Conservation (phyloP, 2,888 invertebrate species). For the Hoplodrina blanda region DNA sequence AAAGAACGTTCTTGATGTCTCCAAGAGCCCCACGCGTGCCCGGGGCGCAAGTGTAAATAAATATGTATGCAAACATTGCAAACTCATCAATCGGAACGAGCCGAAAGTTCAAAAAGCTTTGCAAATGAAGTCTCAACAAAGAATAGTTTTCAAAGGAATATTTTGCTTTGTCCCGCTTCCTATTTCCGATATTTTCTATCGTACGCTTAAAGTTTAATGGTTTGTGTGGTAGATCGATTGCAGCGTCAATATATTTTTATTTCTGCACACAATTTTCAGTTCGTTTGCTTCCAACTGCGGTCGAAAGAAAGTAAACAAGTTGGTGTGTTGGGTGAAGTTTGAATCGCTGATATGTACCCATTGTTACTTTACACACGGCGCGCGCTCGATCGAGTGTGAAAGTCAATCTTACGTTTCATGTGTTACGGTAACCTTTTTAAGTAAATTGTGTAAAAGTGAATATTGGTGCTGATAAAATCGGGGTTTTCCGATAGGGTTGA, state of each 20-base stretch:
- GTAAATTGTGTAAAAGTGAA: conserved; percentile 52
- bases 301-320: conserved; percentile 66
- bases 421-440: conserved; percentile 55
- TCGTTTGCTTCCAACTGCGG: conserved; percentile 73
- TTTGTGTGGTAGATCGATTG: conserved; percentile 80
- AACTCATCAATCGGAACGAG: conserved; percentile 66
- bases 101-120: conserved; percentile 70
- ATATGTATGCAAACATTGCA: conserved; percentile 64
- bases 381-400: conserved; percentile 64
- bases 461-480: conserved; percentile 48
- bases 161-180: conserved; percentile 80
- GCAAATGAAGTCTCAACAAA: conserved; percentile 75
- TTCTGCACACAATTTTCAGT: conserved; percentile 80
- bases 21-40: conserved; percentile 16
- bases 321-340: conserved; percentile 58
- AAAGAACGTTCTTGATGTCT: conserved; percentile 7
- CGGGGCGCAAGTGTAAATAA: conserved; percentile 55
- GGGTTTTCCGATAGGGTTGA: conserved; percentile 24
- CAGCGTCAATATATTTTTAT: conserved; percentile 85
- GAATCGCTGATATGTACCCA: conserved; percentile 62
- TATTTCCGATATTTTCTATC: conserved; percentile 82
- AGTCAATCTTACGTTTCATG: conserved; percentile 61
- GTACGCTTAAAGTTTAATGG: conserved; percentile 84
- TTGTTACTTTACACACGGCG: conserved; percentile 66
- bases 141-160: conserved; percentile 82